Percentiles rank a stretch among this genome's conserved stretches.
phyloP scores from a whole-genome alignment of 2,888 invertebrate species.

The Escarpia spicata region DNA sequence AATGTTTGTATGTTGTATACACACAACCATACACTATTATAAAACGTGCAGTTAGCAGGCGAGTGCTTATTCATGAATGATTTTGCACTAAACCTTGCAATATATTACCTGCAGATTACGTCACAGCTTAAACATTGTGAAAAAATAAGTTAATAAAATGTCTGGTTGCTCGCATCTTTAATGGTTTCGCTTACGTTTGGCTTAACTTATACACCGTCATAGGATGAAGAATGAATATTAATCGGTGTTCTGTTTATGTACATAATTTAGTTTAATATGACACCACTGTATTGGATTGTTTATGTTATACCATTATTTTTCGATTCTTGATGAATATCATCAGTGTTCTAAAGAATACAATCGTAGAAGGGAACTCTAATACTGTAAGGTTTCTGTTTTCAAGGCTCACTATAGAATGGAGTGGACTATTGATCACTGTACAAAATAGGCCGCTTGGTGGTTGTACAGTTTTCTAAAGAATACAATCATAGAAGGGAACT shows the following conservation, averaged over 20 bases:
- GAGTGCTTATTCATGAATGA: not conserved
- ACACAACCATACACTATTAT: not conserved
- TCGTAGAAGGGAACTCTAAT: not conserved
- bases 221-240: not conserved
- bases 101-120: not conserved
- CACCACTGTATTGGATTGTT: not conserved
- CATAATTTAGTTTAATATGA: not conserved
- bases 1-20: not conserved
- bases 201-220: not conserved
- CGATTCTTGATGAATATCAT: not conserved
- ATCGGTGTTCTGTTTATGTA: not conserved
- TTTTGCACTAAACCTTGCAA: not conserved
- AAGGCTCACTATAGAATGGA: not conserved
- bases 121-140: not conserved
- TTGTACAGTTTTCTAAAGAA: constrained; percentile 4
- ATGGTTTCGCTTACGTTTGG: not conserved
- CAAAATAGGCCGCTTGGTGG: not conserved
- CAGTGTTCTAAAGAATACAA: not conserved
- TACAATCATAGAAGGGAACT: not conserved
- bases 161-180: too few relatives aligned
- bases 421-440: not conserved
- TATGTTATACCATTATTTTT: not conserved
- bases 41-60: not conserved
- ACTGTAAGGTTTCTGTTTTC: not conserved
- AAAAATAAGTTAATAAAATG: not conserved